These are phyloP conservation scores for Euleptes europaea DNA, from an alignment of 2,113 vertebrate species.

Conservation along the genomic window DNA sequence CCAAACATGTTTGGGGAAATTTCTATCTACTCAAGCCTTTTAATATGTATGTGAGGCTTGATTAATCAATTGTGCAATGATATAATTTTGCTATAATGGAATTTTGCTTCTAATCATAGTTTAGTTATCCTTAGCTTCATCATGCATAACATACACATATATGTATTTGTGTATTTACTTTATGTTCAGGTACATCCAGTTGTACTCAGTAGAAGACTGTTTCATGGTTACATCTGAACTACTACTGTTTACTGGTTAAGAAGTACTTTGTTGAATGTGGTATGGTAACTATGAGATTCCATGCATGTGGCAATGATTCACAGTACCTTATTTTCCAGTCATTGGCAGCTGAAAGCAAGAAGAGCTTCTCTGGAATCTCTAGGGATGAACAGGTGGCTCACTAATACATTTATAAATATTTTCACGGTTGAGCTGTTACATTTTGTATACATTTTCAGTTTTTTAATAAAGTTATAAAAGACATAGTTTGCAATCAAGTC, in stretches of 20 bases:
- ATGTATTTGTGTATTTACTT: no score
- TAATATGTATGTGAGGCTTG: not conserved
- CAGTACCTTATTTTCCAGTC: not conserved
- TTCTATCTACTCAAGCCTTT: no score
- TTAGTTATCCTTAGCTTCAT: no score
- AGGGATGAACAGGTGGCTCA: not conserved
- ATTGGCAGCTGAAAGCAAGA: not conserved
- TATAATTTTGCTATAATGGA: no score
- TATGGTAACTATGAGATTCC: not conserved
- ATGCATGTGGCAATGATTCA: not conserved
- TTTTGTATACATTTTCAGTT: slow-evolving; percentile 11
- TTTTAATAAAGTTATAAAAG: slow-evolving; percentile 5
- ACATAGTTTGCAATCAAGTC: not conserved
- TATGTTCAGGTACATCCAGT: no score
- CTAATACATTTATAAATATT: not conserved
- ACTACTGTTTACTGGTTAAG: no score
- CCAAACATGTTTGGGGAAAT: no score
- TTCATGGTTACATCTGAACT: no score
- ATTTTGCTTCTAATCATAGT: no score
- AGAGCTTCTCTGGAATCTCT: not conserved
- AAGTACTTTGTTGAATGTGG: no score
- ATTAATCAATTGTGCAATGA: not conserved
- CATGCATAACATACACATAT: no score
- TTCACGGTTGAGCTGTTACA: not conserved
- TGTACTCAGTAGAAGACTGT: no score